phyloP scores from a whole-genome alignment of 2,113 vertebrate species.

The Phaethornis superciliosus region DNA sequence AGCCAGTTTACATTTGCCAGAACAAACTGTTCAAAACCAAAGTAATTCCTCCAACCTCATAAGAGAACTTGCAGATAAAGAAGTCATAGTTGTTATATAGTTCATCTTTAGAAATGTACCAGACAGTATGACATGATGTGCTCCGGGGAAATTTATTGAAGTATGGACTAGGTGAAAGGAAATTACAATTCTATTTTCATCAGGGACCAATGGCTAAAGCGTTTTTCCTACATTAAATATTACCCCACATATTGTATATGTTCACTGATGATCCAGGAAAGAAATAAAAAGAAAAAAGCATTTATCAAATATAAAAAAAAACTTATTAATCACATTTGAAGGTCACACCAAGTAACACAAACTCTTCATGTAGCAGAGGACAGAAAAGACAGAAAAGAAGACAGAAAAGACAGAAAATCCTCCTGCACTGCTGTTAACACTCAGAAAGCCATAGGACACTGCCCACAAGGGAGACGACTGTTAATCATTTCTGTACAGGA shows the following conservation, averaged over 20 bases:
- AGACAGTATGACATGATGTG: background rate
- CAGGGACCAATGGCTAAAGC: background rate
- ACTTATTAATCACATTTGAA: background rate
- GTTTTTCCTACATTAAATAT: background rate
- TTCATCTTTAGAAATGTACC: background rate
- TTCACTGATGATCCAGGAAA: background rate
- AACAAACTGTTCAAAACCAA: slow-evolving; percentile 60
- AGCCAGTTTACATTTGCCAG: slow-evolving; percentile 46
- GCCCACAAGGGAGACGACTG: background rate
- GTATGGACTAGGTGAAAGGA: background rate
- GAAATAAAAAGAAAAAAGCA: background rate
- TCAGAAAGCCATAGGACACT: background rate
- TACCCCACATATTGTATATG: background rate
- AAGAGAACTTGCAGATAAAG: slow-evolving; percentile 33
- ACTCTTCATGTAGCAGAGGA: background rate
- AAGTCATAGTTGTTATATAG: background rate
- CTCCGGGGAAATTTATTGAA: background rate
- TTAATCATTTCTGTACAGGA: background rate
- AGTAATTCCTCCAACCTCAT: slow-evolving; percentile 25
- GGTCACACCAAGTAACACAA: background rate
- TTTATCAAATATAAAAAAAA: background rate
- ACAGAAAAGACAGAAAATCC: background rate
- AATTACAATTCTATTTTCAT: background rate
- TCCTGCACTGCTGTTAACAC: background rate
- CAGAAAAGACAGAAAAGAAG: background rate